phyloP scores from a whole-genome alignment of 1,140 invertebrate genomes.

The Babylonia areolata region DNA sequence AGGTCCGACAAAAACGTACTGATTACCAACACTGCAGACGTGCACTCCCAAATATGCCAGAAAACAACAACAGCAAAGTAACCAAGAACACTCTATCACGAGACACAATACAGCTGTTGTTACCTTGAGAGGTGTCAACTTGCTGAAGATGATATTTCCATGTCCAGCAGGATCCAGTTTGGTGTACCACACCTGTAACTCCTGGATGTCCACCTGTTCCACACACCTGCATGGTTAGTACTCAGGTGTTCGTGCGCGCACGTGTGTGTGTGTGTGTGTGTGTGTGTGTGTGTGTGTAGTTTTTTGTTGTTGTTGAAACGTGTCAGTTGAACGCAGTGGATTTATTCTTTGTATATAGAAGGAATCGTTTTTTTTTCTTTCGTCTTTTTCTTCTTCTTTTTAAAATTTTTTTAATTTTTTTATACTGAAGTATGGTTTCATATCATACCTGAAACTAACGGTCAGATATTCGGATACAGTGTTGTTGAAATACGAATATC shows the following conservation, averaged over 20 bases:
- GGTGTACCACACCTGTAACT: constrained; percentile 42
- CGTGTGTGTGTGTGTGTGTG: constrained; percentile 13
- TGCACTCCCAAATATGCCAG: too few species aligned
- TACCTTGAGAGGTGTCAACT: constrained; percentile 27
- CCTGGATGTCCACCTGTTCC: constrained; percentile 23
- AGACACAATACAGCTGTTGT: background rate
- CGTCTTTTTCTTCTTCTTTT: too few species aligned
- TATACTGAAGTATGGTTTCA: too few species aligned
- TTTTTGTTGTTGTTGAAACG: background rate
- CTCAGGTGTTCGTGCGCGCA: background rate
- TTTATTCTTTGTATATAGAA: too few species aligned
- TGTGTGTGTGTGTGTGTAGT: constrained; percentile 16
- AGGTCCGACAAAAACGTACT: background rate
- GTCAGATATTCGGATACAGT: too few species aligned
- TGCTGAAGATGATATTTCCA: constrained; percentile 12
- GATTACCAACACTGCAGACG: too few species aligned
- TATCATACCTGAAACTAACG: too few species aligned
- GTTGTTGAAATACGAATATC: too few species aligned
- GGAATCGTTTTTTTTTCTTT: too few species aligned
- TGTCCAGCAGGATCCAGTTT: constrained; percentile 20
- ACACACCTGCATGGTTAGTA: background rate
- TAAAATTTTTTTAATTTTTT: too few species aligned
- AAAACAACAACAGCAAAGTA: too few species aligned
- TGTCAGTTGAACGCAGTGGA: too few species aligned
- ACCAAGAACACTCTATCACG: background rate